Percentiles rank a stretch among this genome's conserved stretches.
Evolutionary conservation across 2,113 vertebrate species (phyloP).

Genomic region (Cryptotis parvus): DNA sequence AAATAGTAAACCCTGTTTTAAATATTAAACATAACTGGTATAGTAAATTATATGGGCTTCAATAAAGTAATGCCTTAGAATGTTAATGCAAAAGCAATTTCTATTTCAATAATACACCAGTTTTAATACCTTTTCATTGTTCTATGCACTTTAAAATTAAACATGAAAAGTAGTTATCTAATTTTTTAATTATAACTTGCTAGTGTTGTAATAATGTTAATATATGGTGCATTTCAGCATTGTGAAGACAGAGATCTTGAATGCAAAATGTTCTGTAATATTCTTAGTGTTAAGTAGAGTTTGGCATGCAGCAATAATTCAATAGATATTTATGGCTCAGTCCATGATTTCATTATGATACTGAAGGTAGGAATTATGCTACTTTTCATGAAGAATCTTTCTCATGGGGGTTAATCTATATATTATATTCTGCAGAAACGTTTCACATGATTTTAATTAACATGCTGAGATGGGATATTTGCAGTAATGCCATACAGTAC

Average conservation of each 20-base stretch:
- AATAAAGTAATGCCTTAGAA: not conserved
- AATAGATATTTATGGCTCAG: not conserved
- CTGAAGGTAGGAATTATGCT: not conserved
- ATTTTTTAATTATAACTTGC: not conserved
- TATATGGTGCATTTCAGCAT: not conserved
- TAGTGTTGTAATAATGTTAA: not conserved
- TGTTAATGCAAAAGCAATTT: not conserved
- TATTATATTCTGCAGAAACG: not conserved
- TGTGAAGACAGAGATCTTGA: not conserved
- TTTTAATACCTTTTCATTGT: not conserved
- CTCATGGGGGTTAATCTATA: not conserved
- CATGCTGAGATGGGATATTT: no score
- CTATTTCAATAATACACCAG: not conserved
- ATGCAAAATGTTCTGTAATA: not conserved
- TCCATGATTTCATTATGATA: not conserved
- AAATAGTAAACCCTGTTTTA: not conserved
- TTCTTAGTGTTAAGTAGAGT: not conserved
- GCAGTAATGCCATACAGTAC: no score
- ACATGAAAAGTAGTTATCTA: not conserved
- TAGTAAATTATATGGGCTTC: not conserved
- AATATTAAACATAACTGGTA: not conserved
- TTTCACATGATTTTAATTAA: not conserved
- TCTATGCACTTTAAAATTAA: not conserved
- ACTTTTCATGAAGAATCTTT: not conserved
- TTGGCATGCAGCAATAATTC: not conserved